These are phyloP conservation scores for Drosophila prostipennis DNA, from an alignment of 2,888 invertebrate genomes.

Conservation along the genomic window DNA sequence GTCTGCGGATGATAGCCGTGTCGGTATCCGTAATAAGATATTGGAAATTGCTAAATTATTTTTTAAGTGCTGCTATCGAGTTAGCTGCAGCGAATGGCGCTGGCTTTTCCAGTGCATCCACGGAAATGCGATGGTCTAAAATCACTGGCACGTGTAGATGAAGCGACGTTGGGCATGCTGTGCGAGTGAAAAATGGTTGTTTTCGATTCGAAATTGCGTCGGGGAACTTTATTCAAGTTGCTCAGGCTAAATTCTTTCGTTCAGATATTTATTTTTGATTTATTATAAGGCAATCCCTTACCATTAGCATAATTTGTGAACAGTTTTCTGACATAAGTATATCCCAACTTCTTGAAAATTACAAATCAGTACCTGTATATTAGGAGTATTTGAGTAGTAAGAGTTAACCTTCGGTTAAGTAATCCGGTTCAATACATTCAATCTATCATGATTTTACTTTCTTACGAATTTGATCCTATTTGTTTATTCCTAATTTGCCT, in stretches of 20 bases:
- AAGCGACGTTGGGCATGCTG: neutral
- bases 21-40: slow-evolving; percentile 28
- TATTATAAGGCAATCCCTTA: neutral
- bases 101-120: neutral
- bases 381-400: neutral
- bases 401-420: neutral
- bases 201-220: neutral
- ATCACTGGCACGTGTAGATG: neutral
- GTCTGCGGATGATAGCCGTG: slow-evolving; percentile 51
- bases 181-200: slow-evolving; percentile 7
- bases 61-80: slow-evolving; percentile 39
- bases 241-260: neutral
- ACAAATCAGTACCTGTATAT: too few species aligned
- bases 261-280: neutral
- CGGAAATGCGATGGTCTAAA: slow-evolving; percentile 1
- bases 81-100: slow-evolving; percentile 15
- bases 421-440: neutral
- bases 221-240: neutral
- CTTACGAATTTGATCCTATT: too few species aligned
- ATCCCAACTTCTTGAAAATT: too few species aligned
- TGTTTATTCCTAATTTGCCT: too few species aligned
- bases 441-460: too few species aligned
- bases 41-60: slow-evolving; percentile 37
- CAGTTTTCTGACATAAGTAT: too few species aligned
- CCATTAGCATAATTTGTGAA: too few species aligned